Conservation (phyloP, 2,888 invertebrate species). For the Aphelenchoides bicaudatus region DNA sequence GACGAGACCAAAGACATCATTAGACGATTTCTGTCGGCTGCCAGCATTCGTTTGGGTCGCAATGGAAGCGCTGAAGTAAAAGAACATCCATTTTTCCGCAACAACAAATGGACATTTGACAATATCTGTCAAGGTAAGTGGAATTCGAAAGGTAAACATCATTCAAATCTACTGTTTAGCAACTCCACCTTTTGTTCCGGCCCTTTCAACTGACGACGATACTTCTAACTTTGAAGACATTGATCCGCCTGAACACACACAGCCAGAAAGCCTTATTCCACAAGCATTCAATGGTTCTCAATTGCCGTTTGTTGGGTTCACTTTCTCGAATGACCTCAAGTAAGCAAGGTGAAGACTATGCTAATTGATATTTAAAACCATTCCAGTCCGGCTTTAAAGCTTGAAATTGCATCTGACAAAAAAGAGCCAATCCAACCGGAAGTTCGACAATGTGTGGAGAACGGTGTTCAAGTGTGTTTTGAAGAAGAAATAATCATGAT, state of each 20-base stretch:
- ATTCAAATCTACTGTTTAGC: constrained; percentile 49
- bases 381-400: constrained; percentile 1
- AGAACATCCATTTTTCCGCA: constrained; percentile 86
- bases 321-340: constrained; percentile 76
- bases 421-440: no score
- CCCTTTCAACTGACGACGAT: constrained; percentile 90
- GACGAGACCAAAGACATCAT: constrained; percentile 73
- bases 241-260: constrained; percentile 50
- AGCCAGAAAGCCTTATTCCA: constrained; percentile 89
- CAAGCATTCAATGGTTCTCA: constrained; percentile 98
- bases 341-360: neutral
- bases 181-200: constrained; percentile 91
- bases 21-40: constrained; percentile 83
- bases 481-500: no score
- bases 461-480: no score
- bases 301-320: constrained; percentile 95
- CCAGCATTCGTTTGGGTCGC: constrained; percentile 70
- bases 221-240: constrained; percentile 93
- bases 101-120: constrained; percentile 96
- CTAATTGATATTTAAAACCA: constrained; percentile 1
- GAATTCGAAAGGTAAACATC: neutral
- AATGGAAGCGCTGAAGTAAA: constrained; percentile 92
- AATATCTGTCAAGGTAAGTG: constrained; percentile 79
- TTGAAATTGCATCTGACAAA: no score
- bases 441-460: no score